Percentiles rank a stretch among this genome's conserved stretches.
phyloP scores from a whole-genome alignment of 2,113 vertebrate genomes.

The sheep (Ovis aries) region DNA sequence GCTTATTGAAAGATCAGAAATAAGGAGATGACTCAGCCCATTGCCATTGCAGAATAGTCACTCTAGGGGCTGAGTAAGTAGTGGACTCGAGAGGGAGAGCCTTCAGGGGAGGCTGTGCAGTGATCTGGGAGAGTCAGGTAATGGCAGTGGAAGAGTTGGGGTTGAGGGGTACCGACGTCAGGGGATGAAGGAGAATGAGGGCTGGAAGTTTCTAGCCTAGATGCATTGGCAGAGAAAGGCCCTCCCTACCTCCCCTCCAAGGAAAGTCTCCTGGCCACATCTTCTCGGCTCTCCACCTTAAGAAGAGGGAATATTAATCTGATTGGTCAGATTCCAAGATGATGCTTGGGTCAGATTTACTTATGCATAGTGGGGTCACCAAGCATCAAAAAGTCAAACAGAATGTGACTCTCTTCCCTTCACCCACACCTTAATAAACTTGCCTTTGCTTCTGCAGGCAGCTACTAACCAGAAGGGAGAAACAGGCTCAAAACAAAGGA shows the following conservation, averaged over 20 bases:
- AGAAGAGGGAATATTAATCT: slow-evolving; percentile 11
- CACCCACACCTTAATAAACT: background rate
- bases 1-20: background rate
- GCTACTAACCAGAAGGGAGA: background rate
- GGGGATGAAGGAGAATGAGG: background rate
- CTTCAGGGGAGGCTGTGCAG: background rate
- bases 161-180: fast-evolving
- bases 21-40: background rate
- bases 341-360: slow-evolving; percentile 17
- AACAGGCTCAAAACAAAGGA: background rate
- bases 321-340: slow-evolving; percentile 38
- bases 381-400: background rate
- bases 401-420: background rate
- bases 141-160: background rate
- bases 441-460: background rate
- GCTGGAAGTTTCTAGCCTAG: background rate
- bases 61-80: background rate
- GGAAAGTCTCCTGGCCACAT: background rate
- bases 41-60: background rate
- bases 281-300: background rate
- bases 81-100: background rate
- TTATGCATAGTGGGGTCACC: slow-evolving; percentile 3
- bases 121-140: background rate
- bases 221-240: background rate
- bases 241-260: background rate